phyloP scores from a whole-genome alignment of 2,888 invertebrate genomes.

The Cybosia mesomella region DNA sequence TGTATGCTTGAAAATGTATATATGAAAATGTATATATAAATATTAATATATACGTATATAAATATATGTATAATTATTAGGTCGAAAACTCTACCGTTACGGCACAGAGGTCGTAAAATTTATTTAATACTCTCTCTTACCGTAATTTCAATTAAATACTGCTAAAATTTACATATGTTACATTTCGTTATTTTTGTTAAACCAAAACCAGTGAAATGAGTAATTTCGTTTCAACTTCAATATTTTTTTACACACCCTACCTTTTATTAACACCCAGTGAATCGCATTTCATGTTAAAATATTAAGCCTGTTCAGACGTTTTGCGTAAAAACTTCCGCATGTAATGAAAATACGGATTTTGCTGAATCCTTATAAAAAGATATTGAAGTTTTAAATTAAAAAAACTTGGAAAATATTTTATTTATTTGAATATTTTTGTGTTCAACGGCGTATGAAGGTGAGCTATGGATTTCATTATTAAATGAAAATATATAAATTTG shows the following conservation, averaged over 20 bases:
- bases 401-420: constrained; percentile 26
- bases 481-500: not conserved
- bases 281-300: constrained; percentile 48
- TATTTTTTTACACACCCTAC: constrained; percentile 33
- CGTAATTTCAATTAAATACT: not conserved
- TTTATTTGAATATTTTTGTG: constrained; percentile 8
- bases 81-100: not conserved
- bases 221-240: constrained; percentile 29
- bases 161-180: not conserved
- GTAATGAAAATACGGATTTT: constrained; percentile 44
- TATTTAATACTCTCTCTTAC: not conserved
- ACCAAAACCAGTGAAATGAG: constrained; percentile 18
- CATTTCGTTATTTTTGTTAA: constrained; percentile 9
- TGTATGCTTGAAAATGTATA: too few species aligned
- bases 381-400: constrained; percentile 50
- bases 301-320: constrained; percentile 50
- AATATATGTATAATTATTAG: too few species aligned
- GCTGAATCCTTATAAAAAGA: constrained; percentile 31
- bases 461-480: not conserved
- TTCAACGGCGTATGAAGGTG: not conserved
- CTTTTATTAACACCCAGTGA: constrained; percentile 50
- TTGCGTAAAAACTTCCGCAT: constrained; percentile 38
- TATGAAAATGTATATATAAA: too few species aligned
- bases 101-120: not conserved
- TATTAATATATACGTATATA: too few species aligned